These are phyloP conservation scores for Argyrosomus regius DNA, from an alignment of 2,797 vertebrate species.

Conservation along the genomic window DNA sequence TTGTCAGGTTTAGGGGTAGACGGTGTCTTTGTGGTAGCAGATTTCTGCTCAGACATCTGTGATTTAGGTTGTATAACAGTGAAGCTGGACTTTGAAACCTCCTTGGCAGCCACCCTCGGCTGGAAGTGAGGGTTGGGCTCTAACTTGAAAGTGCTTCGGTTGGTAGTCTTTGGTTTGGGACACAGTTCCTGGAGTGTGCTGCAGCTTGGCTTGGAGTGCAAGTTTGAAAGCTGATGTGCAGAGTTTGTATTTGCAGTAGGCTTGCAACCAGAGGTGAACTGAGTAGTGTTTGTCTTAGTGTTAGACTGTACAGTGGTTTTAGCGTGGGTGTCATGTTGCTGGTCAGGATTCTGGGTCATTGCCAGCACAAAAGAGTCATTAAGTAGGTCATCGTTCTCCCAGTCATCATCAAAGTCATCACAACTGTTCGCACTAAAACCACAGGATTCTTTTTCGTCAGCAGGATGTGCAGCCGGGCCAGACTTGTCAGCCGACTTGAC, in stretches of 20 bases:
- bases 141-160: slow-evolving; percentile 76
- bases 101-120: slow-evolving; percentile 39
- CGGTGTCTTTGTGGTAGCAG: slow-evolving; percentile 28
- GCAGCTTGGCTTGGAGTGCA: slow-evolving; percentile 37
- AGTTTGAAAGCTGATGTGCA: slow-evolving; percentile 15
- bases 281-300: slow-evolving; percentile 40
- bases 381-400: slow-evolving; percentile 90
- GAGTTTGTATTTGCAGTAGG: slow-evolving; percentile 23
- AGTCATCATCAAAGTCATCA: slow-evolving; percentile 90
- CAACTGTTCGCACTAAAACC: slow-evolving; percentile 27
- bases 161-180: slow-evolving; percentile 73
- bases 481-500: slow-evolving; percentile 19
- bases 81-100: slow-evolving; percentile 57
- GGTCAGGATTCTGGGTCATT: slow-evolving; percentile 85
- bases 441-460: slow-evolving; percentile 20
- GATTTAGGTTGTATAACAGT: slow-evolving; percentile 51
- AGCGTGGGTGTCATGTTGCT: slow-evolving; percentile 46
- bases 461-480: slow-evolving; percentile 14
- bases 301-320: slow-evolving; percentile 37
- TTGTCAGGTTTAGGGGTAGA: slow-evolving; percentile 27
- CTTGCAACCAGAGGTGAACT: slow-evolving; percentile 31
- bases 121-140: slow-evolving; percentile 74
- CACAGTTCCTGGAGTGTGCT: slow-evolving; percentile 68
- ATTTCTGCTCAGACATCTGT: slow-evolving; percentile 43
- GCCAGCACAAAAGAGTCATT: slow-evolving; percentile 89